Evolutionary conservation across 2,888 invertebrate genomes (phyloP).

Genomic region (Aromia moschata): DNA sequence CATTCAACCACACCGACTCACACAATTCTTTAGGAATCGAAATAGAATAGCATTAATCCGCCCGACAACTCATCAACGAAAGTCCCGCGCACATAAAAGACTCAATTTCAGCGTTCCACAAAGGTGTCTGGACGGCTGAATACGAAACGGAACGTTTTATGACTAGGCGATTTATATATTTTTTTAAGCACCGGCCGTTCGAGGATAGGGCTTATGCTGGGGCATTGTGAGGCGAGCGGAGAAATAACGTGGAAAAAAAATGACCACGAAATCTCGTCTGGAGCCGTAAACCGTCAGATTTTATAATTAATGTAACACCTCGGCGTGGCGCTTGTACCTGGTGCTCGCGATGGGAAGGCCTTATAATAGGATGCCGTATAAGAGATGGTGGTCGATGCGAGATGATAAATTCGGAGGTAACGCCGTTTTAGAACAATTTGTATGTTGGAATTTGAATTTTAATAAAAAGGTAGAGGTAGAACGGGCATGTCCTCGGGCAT

Average conservation of each 20-base stretch:
- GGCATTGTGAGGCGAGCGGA: constrained; percentile 28
- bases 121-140: constrained; percentile 21
- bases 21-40: neutral
- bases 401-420: too few species aligned
- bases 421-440: too few species aligned
- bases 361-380: neutral
- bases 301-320: constrained; percentile 58
- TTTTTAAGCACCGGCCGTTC: constrained; percentile 13
- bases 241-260: constrained; percentile 30
- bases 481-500: too few species aligned
- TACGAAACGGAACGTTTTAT: constrained; percentile 18
- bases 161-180: constrained; percentile 17
- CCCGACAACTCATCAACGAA: constrained; percentile 11
- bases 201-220: constrained; percentile 16
- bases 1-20: neutral
- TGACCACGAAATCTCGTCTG: constrained; percentile 49
- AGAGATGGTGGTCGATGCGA: neutral
- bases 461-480: too few species aligned
- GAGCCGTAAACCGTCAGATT: constrained; percentile 56
- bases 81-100: constrained; percentile 13
- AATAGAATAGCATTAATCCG: neutral
- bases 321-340: constrained; percentile 45
- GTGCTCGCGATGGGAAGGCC: constrained; percentile 25
- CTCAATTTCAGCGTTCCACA: constrained; percentile 20
- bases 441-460: too few species aligned